Conservation (phyloP, 2,113 vertebrate genomes). For the Narcine bancroftii region DNA sequence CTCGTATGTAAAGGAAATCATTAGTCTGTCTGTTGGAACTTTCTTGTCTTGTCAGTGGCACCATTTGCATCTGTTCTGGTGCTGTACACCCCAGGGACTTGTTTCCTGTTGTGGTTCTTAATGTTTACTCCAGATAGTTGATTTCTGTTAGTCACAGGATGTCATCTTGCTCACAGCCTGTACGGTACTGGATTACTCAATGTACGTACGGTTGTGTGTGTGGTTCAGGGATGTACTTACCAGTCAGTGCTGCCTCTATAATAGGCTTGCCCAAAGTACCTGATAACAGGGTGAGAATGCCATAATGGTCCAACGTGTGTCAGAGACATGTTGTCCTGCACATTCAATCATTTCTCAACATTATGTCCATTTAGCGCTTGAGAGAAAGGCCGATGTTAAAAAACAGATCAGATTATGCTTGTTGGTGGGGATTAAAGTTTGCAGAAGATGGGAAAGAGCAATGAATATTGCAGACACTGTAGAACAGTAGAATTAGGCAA, state of each 20-base stretch:
- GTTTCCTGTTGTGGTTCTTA: slow-evolving; percentile 37
- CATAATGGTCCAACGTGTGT: not conserved
- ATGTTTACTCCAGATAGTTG: slow-evolving; percentile 23
- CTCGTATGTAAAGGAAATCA: slow-evolving; percentile 35
- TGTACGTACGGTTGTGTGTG: no score
- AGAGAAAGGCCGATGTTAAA: not conserved
- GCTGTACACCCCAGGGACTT: slow-evolving; percentile 23
- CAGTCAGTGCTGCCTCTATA: not conserved
- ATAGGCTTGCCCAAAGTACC: not conserved
- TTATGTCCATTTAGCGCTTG: not conserved
- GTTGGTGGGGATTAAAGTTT: not conserved
- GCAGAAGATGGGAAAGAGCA: not conserved
- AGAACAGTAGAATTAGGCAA: not conserved
- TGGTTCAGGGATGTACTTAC: not conserved
- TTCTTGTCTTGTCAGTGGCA: slow-evolving; percentile 35
- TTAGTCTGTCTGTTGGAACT: slow-evolving; percentile 37
- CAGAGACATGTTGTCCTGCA: not conserved
- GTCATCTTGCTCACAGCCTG: not conserved
- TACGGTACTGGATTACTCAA: not conserved
- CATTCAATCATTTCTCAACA: not conserved
- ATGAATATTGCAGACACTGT: not conserved
- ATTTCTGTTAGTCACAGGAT: slow-evolving; percentile 16
- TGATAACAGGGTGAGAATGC: not conserved
- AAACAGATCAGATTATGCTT: not conserved
- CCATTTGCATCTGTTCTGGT: slow-evolving; percentile 31